A percentile compares a stretch with the other conserved stretches of the same genome.
These are phyloP conservation scores for Margaritifera margaritifera DNA, from an alignment of 2,888 invertebrate species.

Conservation along the genomic window DNA sequence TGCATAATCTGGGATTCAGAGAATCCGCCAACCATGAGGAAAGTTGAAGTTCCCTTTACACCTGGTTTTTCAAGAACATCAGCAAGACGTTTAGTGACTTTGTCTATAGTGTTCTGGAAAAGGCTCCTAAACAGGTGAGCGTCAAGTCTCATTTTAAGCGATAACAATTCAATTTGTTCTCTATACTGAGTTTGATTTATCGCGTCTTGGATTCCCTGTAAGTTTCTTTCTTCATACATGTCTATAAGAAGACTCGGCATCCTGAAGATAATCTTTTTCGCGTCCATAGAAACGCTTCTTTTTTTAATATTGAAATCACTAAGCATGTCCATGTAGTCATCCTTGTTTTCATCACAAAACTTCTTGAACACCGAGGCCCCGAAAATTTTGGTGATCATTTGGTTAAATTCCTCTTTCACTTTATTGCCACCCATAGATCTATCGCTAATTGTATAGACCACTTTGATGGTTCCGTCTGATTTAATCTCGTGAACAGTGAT, in stretches of 20 bases:
- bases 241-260: background rate
- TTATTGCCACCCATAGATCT: too few relatives aligned
- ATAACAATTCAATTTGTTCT: constrained; percentile 24
- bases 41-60: constrained; percentile 23
- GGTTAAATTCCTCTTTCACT: too few relatives aligned
- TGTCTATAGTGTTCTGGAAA: constrained; percentile 21
- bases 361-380: too few relatives aligned
- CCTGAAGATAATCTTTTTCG: constrained; percentile 6
- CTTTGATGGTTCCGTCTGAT: too few relatives aligned
- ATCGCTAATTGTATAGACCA: too few relatives aligned
- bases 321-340: constrained; percentile 9
- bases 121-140: constrained; percentile 30
- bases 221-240: background rate
- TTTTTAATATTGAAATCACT: constrained; percentile 25
- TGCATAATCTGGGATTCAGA: constrained; percentile 36
- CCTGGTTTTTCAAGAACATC: constrained; percentile 21
- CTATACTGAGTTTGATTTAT: constrained; percentile 22
- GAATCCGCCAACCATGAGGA: constrained; percentile 43
- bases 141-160: constrained; percentile 40
- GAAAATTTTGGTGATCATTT: too few relatives aligned
- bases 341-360: too few relatives aligned
- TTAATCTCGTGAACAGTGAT: too few relatives aligned
- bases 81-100: constrained; percentile 28
- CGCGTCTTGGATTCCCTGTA: constrained; percentile 18
- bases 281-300: constrained; percentile 11